A percentile compares a stretch with the other conserved stretches of the same genome.
phyloP scores from a whole-genome alignment of 2,888 invertebrate genomes.

The Eupithecia pulchellata region DNA sequence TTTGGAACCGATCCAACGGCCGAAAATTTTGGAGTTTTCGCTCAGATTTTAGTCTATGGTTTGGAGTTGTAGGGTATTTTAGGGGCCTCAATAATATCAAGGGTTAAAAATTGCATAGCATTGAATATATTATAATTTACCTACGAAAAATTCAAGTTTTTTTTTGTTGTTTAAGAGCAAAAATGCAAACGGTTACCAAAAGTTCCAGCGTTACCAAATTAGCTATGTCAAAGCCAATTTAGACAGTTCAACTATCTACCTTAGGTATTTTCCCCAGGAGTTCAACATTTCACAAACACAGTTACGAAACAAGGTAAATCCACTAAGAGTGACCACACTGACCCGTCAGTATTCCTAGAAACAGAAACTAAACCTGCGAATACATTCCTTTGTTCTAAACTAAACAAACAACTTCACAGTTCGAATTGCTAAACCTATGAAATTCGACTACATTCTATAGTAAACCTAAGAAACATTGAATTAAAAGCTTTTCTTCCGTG shows the following conservation, averaged over 20 bases:
- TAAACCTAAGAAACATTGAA: constrained; percentile 17
- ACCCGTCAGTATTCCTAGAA: constrained; percentile 9
- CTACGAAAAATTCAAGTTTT: no score
- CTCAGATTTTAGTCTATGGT: constrained; percentile 12
- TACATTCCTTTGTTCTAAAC: constrained; percentile 9
- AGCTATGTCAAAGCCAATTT: not conserved
- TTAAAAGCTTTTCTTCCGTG: constrained; percentile 16
- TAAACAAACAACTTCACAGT: constrained; percentile 16
- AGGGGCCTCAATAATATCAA: not conserved
- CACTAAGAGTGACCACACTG: constrained; percentile 11
- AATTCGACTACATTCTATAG: constrained; percentile 8
- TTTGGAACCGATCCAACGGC: constrained; percentile 61
- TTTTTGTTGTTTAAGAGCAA: no score
- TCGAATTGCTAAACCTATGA: constrained; percentile 1
- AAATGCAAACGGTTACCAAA: not conserved
- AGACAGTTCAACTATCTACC: not conserved
- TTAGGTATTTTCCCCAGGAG: not conserved
- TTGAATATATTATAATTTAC: not conserved
- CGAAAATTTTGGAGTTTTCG: constrained; percentile 48
- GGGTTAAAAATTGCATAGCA: no score
- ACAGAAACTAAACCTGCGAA: constrained; percentile 6
- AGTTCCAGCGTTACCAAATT: not conserved
- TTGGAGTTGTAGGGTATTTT: not conserved
- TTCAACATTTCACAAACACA: constrained; percentile 3
- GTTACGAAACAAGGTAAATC: not conserved